These are phyloP conservation scores for Drosophila bunnanda DNA, from an alignment of 2,888 invertebrate genomes.

Conservation along the genomic window DNA sequence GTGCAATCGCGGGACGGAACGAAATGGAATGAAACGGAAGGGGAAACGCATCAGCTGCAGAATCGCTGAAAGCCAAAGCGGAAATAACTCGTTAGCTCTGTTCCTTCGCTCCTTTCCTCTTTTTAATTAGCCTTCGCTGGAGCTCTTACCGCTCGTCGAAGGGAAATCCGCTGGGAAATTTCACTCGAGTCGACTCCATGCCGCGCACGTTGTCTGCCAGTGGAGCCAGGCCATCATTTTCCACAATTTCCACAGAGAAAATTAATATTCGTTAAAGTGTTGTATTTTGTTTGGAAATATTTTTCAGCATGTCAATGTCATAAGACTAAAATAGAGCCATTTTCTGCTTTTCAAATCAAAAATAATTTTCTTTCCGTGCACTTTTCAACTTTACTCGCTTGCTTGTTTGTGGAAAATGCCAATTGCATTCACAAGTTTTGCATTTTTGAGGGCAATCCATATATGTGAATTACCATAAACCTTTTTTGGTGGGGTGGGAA, in stretches of 20 bases:
- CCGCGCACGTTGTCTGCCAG: background rate
- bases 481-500: background rate
- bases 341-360: too few relatives aligned
- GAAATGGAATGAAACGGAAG: slow-evolving; percentile 1
- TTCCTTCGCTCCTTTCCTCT: background rate
- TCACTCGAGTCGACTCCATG: background rate
- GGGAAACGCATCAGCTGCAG: slow-evolving; percentile 9
- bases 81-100: slow-evolving; percentile 13
- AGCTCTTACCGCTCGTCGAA: background rate
- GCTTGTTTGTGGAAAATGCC: slow-evolving; percentile 7
- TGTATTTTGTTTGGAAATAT: background rate
- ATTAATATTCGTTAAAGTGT: background rate
- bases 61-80: slow-evolving; percentile 6
- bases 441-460: slow-evolving; percentile 8
- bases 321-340: too few relatives aligned
- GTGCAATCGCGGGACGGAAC: slow-evolving; percentile 6
- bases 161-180: slow-evolving; percentile 22
- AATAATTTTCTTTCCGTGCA: background rate
- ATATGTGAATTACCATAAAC: slow-evolving; percentile 1
- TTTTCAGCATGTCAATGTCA: too few relatives aligned
- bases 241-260: background rate
- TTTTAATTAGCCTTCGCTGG: slow-evolving; percentile 16
- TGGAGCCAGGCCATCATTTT: background rate
- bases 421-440: slow-evolving; percentile 8
- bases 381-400: background rate